Conservation (phyloP, 2,113 vertebrate species). For the Chionis minor region DNA sequence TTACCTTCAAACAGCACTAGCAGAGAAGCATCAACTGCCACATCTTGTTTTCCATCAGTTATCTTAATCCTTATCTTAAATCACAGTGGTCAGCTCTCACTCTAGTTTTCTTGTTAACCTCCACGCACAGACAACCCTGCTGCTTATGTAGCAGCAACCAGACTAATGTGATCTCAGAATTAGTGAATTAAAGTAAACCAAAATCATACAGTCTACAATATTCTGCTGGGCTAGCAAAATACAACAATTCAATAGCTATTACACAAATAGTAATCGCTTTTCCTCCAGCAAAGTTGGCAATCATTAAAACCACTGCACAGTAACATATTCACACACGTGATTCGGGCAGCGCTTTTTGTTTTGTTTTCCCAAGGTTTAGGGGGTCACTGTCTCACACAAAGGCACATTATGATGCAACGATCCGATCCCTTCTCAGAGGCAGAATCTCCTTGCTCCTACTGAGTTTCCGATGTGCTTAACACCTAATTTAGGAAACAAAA, state of each 20-base stretch:
- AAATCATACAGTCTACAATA: not conserved
- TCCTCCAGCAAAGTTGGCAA: not conserved
- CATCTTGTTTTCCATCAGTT: not conserved
- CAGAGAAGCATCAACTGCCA: not conserved
- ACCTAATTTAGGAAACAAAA: conserved; percentile 51
- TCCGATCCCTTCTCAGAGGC: not conserved
- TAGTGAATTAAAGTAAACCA: not conserved
- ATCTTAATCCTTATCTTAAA: not conserved
- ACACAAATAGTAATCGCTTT: not conserved
- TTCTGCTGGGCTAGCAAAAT: not conserved
- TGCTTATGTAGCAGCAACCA: not conserved
- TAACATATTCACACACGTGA: not conserved
- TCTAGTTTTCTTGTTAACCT: not conserved
- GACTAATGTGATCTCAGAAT: not conserved
- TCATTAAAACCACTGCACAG: not conserved
- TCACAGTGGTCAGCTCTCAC: not conserved
- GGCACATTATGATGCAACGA: not conserved
- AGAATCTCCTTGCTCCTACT: not conserved
- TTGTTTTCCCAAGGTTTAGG: not conserved
- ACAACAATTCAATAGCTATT: not conserved
- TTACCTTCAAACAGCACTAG: not conserved
- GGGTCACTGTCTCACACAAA: conserved; percentile 16
- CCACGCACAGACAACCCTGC: fast-evolving
- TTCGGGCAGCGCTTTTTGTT: not conserved
- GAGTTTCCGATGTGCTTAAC: not conserved